Conservation (phyloP, 2,113 vertebrate species). For the Polypterus senegalus region DNA sequence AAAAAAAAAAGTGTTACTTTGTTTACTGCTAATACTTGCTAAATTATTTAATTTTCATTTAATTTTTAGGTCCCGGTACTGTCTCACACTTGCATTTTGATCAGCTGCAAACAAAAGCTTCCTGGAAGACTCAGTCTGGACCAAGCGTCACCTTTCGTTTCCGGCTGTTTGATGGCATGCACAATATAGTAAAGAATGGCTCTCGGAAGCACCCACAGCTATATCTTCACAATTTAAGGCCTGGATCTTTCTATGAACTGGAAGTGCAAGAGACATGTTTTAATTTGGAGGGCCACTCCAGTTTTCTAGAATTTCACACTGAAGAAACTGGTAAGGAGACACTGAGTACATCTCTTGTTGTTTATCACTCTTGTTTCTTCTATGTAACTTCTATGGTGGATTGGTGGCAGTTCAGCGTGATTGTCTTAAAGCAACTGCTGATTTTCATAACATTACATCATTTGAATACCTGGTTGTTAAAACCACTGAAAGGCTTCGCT, state of each 20-base stretch:
- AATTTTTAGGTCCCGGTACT: conserved; percentile 22
- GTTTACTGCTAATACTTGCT: too few species aligned
- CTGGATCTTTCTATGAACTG: conserved; percentile 27
- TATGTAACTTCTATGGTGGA: too few species aligned
- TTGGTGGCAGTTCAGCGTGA: too few species aligned
- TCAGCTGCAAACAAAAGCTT: conserved; percentile 22
- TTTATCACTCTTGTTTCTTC: too few species aligned
- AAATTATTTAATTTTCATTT: too few species aligned
- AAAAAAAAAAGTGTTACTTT: too few species aligned
- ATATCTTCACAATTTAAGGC: conserved; percentile 16
- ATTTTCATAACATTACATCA: too few species aligned
- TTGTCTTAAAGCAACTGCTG: too few species aligned
- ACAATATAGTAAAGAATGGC: conserved; percentile 17
- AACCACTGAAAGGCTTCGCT: too few species aligned
- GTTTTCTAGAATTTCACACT: not conserved
- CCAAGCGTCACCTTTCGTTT: conserved; percentile 21
- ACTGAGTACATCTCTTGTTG: too few species aligned
- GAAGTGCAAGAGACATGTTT: conserved; percentile 38
- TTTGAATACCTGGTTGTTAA: too few species aligned
- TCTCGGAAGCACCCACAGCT: conserved; percentile 12
- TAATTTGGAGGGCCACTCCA: conserved; percentile 14
- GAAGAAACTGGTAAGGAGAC: too few species aligned
- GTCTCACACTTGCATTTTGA: conserved; percentile 33
- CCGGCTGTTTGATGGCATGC: conserved; percentile 24
- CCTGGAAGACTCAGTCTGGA: conserved; percentile 20